phyloP scores from a whole-genome alignment of 2,888 invertebrate genomes.

The Cephus runcator region DNA sequence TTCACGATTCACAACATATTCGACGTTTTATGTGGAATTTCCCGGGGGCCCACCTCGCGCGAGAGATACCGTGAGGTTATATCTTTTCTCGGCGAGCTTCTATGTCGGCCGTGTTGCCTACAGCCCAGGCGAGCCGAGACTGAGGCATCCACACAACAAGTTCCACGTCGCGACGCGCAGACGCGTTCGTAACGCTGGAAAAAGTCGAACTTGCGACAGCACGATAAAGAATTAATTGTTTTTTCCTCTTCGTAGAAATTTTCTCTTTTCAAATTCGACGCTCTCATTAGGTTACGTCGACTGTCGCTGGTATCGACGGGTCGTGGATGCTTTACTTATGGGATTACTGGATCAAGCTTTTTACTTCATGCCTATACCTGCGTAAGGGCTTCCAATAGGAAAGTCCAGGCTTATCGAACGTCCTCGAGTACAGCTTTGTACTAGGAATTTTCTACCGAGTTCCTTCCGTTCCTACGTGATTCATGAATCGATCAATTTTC shows the following conservation, averaged over 20 bases:
- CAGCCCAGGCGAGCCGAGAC: conserved; percentile 63
- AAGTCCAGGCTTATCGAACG: background rate
- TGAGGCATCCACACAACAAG: conserved; percentile 57
- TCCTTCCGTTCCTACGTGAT: background rate
- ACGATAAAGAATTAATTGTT: conserved; percentile 41
- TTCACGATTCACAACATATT: background rate
- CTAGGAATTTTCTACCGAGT: background rate
- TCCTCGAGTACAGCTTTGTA: background rate
- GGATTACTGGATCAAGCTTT: background rate
- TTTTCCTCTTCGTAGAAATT: conserved; percentile 13
- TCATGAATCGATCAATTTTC: background rate
- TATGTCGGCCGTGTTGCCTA: conserved; percentile 48
- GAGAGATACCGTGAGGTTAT: background rate
- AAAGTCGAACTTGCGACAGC: conserved; percentile 6
- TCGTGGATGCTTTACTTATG: background rate
- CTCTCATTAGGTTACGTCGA: background rate
- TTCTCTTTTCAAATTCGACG: background rate
- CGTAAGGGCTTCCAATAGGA: background rate
- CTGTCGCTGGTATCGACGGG: background rate
- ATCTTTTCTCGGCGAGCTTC: background rate
- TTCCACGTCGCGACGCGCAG: conserved; percentile 36
- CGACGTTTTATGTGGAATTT: background rate
- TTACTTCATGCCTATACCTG: background rate
- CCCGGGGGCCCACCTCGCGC: background rate
- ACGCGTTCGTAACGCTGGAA: conserved; percentile 24